Evolutionary conservation across 53 echinoderm and acorn worm genomes (phyloP).

Genomic region (Holothuria scabra): DNA sequence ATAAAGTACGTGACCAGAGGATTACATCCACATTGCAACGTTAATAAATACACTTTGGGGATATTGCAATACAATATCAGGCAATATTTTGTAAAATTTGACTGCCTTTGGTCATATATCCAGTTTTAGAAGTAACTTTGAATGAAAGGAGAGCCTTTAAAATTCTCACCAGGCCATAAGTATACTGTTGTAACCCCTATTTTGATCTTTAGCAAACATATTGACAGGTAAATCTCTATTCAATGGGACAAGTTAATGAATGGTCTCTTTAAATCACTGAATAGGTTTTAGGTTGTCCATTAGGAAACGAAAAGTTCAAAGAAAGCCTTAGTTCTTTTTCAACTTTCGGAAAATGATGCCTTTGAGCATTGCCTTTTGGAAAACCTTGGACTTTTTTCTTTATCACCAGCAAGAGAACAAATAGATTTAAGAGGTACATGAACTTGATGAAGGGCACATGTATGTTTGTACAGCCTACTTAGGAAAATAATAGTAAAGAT

Average conservation of each 20-base stretch:
- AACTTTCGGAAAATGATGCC: not conserved
- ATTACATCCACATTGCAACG: too few species aligned
- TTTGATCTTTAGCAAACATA: too few species aligned
- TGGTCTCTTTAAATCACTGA: not conserved
- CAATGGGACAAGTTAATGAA: constrained; percentile 2
- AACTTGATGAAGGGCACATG: constrained; percentile 20
- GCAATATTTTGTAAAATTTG: too few species aligned
- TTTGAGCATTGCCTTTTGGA: constrained; percentile 9
- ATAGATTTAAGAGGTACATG: constrained; percentile 5
- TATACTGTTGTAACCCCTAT: too few species aligned
- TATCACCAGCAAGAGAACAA: constrained; percentile 1
- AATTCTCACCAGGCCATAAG: too few species aligned
- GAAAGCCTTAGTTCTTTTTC: not conserved
- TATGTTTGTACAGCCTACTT: constrained; percentile 36
- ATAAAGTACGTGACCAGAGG: too few species aligned
- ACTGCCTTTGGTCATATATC: too few species aligned
- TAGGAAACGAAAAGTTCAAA: not conserved
- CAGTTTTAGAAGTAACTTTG: too few species aligned
- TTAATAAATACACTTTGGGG: too few species aligned
- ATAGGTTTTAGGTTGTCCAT: constrained; percentile 8
- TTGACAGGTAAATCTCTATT: too few species aligned
- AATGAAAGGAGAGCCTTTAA: too few species aligned
- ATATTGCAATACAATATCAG: too few species aligned
- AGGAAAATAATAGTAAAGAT: constrained; percentile 17
- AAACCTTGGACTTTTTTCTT: not conserved